Evolutionary conservation across 2,888 invertebrate species (phyloP).

Genomic region (Esperia sulphurella): DNA sequence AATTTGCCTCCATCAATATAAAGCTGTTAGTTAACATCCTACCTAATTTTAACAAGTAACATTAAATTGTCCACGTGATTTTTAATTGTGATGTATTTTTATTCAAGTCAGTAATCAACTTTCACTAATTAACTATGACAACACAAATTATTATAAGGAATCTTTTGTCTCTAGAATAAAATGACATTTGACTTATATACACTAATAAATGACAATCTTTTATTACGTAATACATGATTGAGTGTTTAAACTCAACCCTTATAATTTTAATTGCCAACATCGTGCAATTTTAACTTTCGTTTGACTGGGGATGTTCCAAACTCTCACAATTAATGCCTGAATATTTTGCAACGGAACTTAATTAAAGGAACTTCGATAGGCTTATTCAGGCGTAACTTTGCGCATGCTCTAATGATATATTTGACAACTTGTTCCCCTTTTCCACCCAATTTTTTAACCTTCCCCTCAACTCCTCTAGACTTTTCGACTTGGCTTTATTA

Average conservation of each 20-base stretch:
- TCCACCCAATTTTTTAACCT: constrained; percentile 92
- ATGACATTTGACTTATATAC: background rate
- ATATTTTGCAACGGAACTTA: constrained; percentile 19
- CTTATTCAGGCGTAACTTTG: constrained; percentile 79
- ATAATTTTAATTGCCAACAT: background rate
- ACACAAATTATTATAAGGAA: background rate
- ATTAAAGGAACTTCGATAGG: constrained; percentile 45
- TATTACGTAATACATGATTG: background rate
- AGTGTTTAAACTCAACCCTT: background rate
- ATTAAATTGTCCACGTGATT: constrained; percentile 15
- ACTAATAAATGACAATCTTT: background rate
- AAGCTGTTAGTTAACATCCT: constrained; percentile 38
- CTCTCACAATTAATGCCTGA: constrained; percentile 2
- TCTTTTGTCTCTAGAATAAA: background rate
- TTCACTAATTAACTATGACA: background rate
- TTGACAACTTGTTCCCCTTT: constrained; percentile 84
- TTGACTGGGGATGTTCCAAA: background rate
- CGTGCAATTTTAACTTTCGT: background rate
- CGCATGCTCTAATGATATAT: constrained; percentile 83
- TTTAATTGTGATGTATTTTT: background rate
- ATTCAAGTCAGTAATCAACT: no score
- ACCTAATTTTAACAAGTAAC: constrained; percentile 29
- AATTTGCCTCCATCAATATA: constrained; percentile 36
- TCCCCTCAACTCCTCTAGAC: constrained; percentile 90
- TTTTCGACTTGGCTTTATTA: constrained; percentile 94